Percentiles rank a stretch among this genome's conserved stretches.
Conservation (phyloP, 2,113 vertebrate species). For the Heloderma charlesbogerti region DNA sequence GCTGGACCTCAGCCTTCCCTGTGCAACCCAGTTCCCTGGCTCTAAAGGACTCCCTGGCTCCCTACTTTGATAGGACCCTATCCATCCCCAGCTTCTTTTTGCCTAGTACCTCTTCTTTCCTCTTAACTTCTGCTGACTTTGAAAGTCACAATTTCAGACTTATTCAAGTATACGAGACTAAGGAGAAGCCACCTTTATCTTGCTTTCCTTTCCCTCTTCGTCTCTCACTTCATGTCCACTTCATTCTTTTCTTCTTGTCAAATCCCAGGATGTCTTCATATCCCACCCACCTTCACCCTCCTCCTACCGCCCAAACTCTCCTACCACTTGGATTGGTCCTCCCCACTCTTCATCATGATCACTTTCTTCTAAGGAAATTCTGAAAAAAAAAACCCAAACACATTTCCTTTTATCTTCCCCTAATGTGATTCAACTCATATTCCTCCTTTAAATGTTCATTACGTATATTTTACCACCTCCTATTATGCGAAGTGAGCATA, state of each 20-base stretch:
- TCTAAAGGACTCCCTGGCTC: slow-evolving; percentile 3
- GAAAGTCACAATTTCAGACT: neutral
- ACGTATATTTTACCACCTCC: neutral
- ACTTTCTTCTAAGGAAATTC: neutral
- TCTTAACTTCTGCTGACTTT: neutral
- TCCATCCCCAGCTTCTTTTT: neutral
- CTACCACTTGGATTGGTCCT: neutral
- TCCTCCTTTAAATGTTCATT: neutral
- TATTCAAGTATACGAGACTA: neutral
- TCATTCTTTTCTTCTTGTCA: neutral
- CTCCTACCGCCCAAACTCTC: too few species aligned
- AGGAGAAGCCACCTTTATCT: neutral
- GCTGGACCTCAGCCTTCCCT: neutral
- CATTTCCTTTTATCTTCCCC: neutral
- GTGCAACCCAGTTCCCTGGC: neutral
- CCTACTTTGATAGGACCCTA: neutral
- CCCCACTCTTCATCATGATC: neutral
- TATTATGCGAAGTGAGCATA: neutral
- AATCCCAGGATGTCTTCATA: neutral
- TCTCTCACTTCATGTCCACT: neutral
- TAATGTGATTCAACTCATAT: neutral
- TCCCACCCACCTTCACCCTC: neutral
- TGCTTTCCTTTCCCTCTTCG: neutral
- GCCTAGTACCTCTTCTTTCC: neutral
- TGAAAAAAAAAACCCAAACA: too few species aligned